Evolutionary conservation across 2,888 invertebrate species (phyloP).

Genomic region (Malthinus flaveolus): DNA sequence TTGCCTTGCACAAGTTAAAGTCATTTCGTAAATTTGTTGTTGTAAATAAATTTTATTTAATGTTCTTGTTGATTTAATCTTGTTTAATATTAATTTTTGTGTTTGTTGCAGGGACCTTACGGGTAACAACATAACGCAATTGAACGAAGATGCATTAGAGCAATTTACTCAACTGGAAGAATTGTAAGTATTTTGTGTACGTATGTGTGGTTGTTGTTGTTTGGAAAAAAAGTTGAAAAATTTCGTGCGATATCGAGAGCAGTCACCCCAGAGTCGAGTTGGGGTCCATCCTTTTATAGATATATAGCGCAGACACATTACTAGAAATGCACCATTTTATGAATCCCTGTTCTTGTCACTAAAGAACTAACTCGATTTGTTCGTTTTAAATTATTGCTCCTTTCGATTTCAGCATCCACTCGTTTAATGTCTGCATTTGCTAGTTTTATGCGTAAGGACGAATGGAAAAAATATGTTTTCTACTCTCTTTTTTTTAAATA

Average conservation of each 20-base stretch:
- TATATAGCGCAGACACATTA: conserved; percentile 44
- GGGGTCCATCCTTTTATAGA: conserved; percentile 34
- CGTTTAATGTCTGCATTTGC: conserved; percentile 19
- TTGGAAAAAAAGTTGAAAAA: conserved; percentile 21
- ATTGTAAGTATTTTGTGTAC: conserved; percentile 70
- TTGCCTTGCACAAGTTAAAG: neutral
- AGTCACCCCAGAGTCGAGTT: conserved; percentile 17
- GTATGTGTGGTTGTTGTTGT: conserved; percentile 18
- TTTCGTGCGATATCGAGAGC: conserved; percentile 26
- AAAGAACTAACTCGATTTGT: conserved; percentile 27
- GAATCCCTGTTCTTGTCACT: conserved; percentile 32
- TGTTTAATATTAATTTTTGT: neutral
- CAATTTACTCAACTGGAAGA: conserved; percentile 72
- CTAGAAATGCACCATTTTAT: conserved; percentile 38
- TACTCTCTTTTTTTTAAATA: conserved; percentile 12
- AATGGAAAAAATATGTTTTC: too few species aligned
- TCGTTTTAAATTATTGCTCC: conserved; percentile 26
- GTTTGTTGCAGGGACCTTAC: conserved; percentile 74
- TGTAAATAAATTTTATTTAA: conserved; percentile 4
- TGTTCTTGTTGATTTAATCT: neutral
- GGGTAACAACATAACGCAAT: conserved; percentile 76
- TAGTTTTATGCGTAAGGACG: conserved; percentile 19
- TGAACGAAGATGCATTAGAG: conserved; percentile 71
- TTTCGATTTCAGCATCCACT: conserved; percentile 19
- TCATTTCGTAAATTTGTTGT: conserved; percentile 2